Conservation (phyloP, 1,140 invertebrate genomes). For the Solenopsis fugax region DNA sequence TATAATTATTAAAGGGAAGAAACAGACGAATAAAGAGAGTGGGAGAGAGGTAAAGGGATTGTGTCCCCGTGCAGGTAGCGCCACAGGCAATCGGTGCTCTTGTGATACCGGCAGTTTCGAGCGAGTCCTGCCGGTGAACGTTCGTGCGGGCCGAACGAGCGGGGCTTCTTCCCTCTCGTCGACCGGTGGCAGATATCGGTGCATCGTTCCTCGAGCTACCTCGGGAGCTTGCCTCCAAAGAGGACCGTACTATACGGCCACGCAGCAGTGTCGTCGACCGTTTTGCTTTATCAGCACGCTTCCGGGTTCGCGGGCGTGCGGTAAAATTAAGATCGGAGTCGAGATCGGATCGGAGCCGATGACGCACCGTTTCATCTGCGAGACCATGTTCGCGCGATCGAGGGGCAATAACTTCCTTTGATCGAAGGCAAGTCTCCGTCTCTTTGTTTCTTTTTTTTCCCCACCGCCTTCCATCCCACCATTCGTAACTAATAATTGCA, state of each 20-base stretch:
- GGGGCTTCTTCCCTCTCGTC: conserved; percentile 45
- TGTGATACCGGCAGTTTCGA: conserved; percentile 71
- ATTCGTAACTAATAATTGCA: neutral
- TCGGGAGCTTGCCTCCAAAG: conserved; percentile 24
- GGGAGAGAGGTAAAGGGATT: conserved; percentile 47
- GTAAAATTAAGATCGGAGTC: conserved; percentile 2
- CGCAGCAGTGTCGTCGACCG: conserved; percentile 5
- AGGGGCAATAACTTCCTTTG: conserved; percentile 14
- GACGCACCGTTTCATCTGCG: conserved; percentile 3
- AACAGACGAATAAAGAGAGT: neutral
- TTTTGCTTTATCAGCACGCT: conserved; percentile 18
- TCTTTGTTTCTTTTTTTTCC: neutral
- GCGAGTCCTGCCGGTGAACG: conserved; percentile 72
- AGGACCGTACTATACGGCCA: conserved; percentile 1
- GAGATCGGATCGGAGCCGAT: conserved; percentile 4
- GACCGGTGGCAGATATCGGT: conserved; percentile 25
- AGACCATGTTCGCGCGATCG: conserved; percentile 21
- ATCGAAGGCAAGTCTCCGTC: conserved; percentile 42
- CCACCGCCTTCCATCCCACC: neutral
- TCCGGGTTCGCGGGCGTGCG: conserved; percentile 14
- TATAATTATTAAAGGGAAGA: neutral
- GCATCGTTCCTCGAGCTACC: conserved; percentile 15
- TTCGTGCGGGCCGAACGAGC: conserved; percentile 13
- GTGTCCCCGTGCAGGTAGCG: conserved; percentile 65
- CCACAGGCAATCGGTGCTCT: conserved; percentile 47